These are phyloP conservation scores for Zelleria hepariella DNA, from an alignment of 2,888 invertebrate species.

Conservation along the genomic window DNA sequence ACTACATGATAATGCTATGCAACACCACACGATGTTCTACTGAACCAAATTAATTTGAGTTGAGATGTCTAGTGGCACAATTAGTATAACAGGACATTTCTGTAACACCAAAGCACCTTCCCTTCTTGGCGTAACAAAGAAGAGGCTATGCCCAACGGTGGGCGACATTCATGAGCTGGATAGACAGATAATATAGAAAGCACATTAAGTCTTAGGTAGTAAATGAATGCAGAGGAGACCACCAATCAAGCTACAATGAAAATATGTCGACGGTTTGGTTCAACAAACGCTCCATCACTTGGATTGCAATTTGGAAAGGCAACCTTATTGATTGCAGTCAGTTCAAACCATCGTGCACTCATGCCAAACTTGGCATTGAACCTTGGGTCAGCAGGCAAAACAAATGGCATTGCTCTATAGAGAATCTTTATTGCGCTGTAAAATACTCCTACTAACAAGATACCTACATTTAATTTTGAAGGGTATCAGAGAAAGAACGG, in stretches of 20 bases:
- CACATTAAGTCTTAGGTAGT: too few species aligned
- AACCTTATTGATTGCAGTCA: not conserved
- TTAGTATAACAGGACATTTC: too few species aligned
- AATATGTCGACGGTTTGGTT: too few species aligned
- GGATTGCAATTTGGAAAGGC: not conserved
- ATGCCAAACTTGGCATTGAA: constrained; percentile 29
- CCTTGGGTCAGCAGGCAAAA: constrained; percentile 17
- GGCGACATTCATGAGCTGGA: not conserved
- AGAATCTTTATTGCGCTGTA: not conserved
- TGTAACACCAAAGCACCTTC: too few species aligned
- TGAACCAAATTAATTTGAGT: not conserved
- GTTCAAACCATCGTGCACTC: not conserved
- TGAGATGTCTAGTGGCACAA: too few species aligned
- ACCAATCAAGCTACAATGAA: too few species aligned
- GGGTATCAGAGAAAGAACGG: too few species aligned
- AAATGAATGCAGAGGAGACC: too few species aligned
- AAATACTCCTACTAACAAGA: not conserved
- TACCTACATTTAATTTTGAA: not conserved
- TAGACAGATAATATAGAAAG: not conserved
- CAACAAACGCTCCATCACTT: not conserved
- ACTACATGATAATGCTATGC: not conserved
- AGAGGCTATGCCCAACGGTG: not conserved
- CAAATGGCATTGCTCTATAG: constrained; percentile 13
- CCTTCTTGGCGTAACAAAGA: not conserved
- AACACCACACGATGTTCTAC: not conserved